These are phyloP conservation scores for Seladonia tumulorum DNA, from an alignment of 2,888 invertebrate genomes.

Conservation along the genomic window DNA sequence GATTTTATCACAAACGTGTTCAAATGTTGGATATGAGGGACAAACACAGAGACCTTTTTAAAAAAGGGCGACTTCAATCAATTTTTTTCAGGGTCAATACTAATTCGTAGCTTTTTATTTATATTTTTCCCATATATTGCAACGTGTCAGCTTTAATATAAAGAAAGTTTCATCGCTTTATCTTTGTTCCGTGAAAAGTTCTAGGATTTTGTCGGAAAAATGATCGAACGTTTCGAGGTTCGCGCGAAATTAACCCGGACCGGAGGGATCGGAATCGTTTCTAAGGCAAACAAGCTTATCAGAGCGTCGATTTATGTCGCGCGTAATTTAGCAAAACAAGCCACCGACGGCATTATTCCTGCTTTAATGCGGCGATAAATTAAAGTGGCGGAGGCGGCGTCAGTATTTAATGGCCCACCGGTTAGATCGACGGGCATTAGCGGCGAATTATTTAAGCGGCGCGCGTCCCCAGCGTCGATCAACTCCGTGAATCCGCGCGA, in stretches of 20 bases:
- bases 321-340: conserved; percentile 48
- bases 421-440: conserved; percentile 39
- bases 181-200: too few relatives aligned
- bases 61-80: too few relatives aligned
- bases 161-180: too few relatives aligned
- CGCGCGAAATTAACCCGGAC: conserved; percentile 26
- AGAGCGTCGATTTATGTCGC: conserved; percentile 35
- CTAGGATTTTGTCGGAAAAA: not conserved
- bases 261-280: conserved; percentile 26
- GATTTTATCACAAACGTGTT: too few relatives aligned
- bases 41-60: too few relatives aligned
- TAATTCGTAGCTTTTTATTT: too few relatives aligned
- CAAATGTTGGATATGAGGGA: too few relatives aligned
- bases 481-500: not conserved
- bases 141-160: too few relatives aligned
- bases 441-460: conserved; percentile 42
- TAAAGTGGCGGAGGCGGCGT: not conserved
- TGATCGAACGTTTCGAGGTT: not conserved
- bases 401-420: conserved; percentile 26
- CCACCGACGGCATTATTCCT: conserved; percentile 16
- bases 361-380: conserved; percentile 51
- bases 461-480: conserved; percentile 26
- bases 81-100: too few relatives aligned
- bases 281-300: conserved; percentile 55
- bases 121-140: too few relatives aligned